Base-by-base conservation (phyloP, 1,140 invertebrate genomes). In the Hypothenemus hampei region DNA sequence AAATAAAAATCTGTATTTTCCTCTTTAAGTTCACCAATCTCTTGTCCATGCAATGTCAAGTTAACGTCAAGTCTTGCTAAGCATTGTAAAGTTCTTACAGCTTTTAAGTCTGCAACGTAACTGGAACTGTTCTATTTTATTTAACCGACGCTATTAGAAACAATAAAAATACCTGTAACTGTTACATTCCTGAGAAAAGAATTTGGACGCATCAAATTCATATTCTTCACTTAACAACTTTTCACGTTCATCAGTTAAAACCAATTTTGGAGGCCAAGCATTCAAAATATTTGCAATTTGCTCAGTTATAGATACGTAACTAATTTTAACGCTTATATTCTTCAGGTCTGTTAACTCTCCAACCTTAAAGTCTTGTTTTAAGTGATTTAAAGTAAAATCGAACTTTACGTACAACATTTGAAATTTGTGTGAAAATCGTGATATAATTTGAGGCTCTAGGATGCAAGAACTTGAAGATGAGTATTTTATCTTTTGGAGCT, bases 251-350 rank as follows among this genome's bases (percentile, higher is more conserved):
- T 75, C 71, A 21, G 65, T 65, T 33, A 78, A 54, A 47, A 69
- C 68, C 11, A 77, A 57, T 64, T 65, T 75, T 5, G 70, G 73
- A 13, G 71, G 69, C 58, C 70, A 76, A 13, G 65, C 55, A 6
- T 64, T 45, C 3, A 77, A 41, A 22, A 76, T 60, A 26, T 71
- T 64, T 48, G 62, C 63, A 24, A 77, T 73, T 56, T 73, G 65
- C 20, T 70, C 56, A 35, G 50, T 44, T 11, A 69, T 60, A 4
- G 74, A 75, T 44, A 77, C 69, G 53, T 75, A 77, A 43, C 72
- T 62, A 22, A 77, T 59, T 62, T 75, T 76, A 40, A 71, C 75
- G 6, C 64, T 61, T 4, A 75, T 59, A 58, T 72, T 68, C 45
- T 75, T 60, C 3, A 77, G 57, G 39, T 59, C 55, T n/a, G 71